These are phyloP conservation scores for Tiliacea citrago DNA, from an alignment of 2,888 invertebrate species.

Conservation along the genomic window DNA sequence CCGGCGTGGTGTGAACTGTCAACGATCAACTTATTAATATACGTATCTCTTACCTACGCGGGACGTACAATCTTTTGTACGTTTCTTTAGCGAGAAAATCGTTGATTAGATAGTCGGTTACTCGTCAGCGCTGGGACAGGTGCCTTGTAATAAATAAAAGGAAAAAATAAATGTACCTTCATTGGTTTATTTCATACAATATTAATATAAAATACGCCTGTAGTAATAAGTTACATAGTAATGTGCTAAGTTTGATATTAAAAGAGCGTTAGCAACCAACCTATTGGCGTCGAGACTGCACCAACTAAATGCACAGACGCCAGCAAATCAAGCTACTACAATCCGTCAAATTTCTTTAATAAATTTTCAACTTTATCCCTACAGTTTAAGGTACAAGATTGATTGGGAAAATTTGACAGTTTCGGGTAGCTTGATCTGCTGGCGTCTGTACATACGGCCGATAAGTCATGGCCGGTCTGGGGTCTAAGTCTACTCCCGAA, in stretches of 20 bases:
- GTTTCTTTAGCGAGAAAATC: too few relatives aligned
- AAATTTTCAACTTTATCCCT: too few relatives aligned
- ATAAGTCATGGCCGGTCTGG: not conserved
- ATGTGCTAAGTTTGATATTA: slow-evolving; percentile 20
- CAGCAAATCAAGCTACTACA: too few relatives aligned
- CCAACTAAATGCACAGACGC: too few relatives aligned
- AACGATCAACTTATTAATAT: not conserved
- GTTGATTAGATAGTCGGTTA: not conserved
- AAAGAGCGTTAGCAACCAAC: not conserved
- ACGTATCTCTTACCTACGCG: too few relatives aligned
- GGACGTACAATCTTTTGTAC: not conserved
- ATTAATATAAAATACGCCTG: slow-evolving; percentile 71
- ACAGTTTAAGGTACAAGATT: too few relatives aligned
- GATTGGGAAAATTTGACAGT: too few relatives aligned
- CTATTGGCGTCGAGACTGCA: not conserved
- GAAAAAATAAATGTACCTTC: slow-evolving; percentile 22
- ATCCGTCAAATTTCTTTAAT: too few relatives aligned
- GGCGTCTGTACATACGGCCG: too few relatives aligned
- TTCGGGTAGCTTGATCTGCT: too few relatives aligned
- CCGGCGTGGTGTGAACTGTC: not conserved
- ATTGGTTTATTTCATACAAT: slow-evolving; percentile 65
- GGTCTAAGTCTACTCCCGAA: too few relatives aligned
- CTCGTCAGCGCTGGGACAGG: not conserved
- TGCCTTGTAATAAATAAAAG: slow-evolving; percentile 32
- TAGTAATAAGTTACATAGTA: slow-evolving; percentile 64